phyloP scores from a whole-genome alignment of 2,113 vertebrate genomes.

The Beaufortia kweichowensis region DNA sequence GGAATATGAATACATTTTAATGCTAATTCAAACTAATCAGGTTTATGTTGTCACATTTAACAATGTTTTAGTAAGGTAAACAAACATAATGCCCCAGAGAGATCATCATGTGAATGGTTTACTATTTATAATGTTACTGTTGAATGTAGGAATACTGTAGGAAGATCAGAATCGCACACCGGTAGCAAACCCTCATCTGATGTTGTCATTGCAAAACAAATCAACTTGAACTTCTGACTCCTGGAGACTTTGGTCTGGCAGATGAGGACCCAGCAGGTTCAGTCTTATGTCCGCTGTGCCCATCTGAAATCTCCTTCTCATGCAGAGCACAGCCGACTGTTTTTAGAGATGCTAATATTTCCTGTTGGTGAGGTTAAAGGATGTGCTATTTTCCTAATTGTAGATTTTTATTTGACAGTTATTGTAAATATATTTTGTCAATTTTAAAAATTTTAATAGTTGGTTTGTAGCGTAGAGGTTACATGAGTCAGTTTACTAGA shows the following conservation, averaged over 20 bases:
- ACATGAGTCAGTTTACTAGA: neutral
- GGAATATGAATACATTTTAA: too few relatives aligned
- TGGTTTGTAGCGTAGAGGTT: too few relatives aligned
- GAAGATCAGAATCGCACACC: too few relatives aligned
- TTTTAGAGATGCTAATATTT: neutral
- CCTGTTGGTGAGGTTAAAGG: neutral
- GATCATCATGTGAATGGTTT: too few relatives aligned
- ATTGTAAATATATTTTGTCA: neutral
- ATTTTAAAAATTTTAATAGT: neutral
- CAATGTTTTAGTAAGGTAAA: too few relatives aligned
- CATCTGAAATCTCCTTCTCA: conserved; percentile 34
- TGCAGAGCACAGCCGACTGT: conserved; percentile 18
- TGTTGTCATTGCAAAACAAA: neutral
- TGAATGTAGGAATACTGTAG: too few relatives aligned
- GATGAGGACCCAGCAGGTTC: conserved; percentile 38
- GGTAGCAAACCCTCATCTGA: neutral
- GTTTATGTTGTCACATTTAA: too few relatives aligned
- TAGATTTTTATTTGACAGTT: conserved; percentile 7
- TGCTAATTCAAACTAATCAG: too few relatives aligned
- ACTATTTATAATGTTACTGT: too few relatives aligned
- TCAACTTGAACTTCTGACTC: conserved; percentile 25
- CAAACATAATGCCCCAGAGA: too few relatives aligned
- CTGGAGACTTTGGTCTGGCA: conserved; percentile 41
- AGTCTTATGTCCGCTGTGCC: conserved; percentile 1
- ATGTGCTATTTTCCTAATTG: conserved; percentile 9